Conservation (phyloP, 2,797 vertebrate species). For the Sebastes alutus region DNA sequence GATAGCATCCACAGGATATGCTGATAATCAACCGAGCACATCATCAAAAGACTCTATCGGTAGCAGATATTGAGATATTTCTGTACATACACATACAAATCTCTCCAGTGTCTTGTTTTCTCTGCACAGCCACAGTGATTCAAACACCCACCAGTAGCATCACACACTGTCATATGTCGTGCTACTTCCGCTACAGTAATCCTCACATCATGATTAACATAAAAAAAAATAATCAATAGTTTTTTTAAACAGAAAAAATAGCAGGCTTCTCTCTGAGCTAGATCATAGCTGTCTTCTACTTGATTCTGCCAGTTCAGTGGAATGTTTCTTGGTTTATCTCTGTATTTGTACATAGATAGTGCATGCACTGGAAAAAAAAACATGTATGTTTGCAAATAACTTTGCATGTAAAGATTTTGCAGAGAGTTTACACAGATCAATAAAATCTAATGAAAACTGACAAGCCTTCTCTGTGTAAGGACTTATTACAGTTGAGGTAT, state of each 20-base stretch:
- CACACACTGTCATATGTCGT: constrained; percentile 27
- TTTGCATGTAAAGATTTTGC: constrained; percentile 92
- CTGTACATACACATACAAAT: constrained; percentile 31
- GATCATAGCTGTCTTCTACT: constrained; percentile 51
- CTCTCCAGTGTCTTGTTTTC: constrained; percentile 50
- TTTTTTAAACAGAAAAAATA: constrained; percentile 10
- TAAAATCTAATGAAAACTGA: constrained; percentile 75
- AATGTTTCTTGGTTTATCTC: constrained; percentile 74
- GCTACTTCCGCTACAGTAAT: constrained; percentile 38
- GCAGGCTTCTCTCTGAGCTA: constrained; percentile 54
- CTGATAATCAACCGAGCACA: constrained; percentile 54
- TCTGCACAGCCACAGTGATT: constrained; percentile 45
- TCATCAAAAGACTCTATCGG: constrained; percentile 31
- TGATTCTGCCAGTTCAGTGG: constrained; percentile 71
- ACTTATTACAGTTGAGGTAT: background rate
- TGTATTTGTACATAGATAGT: constrained; percentile 87
- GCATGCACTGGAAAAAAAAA: constrained; percentile 83
- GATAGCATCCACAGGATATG: constrained; percentile 44
- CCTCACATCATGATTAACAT: constrained; percentile 29
- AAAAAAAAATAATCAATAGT: constrained; percentile 19
- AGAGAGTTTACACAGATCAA: constrained; percentile 83
- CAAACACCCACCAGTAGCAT: constrained; percentile 48
- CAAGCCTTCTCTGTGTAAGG: background rate
- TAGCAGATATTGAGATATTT: constrained; percentile 49
- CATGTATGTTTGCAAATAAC: constrained; percentile 87